phyloP scores from a whole-genome alignment of 37 sponge, comb jelly and placozoan species.

The Crambe crambe region DNA sequence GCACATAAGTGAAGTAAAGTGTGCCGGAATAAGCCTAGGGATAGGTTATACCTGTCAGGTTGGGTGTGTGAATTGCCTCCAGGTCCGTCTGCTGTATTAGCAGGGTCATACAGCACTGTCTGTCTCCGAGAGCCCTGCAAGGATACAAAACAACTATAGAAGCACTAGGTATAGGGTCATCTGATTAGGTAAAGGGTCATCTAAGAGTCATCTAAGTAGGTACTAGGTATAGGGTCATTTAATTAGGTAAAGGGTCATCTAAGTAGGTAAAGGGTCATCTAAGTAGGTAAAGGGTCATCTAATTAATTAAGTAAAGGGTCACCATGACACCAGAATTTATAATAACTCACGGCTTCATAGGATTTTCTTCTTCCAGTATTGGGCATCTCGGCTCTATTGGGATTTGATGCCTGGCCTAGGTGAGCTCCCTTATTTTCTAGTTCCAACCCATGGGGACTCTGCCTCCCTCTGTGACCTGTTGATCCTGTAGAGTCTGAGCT shows the following conservation, averaged over 20 bases:
- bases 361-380: constrained; percentile 49
- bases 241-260: background rate
- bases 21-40: background rate
- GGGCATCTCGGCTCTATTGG: constrained; percentile 74
- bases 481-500: constrained; percentile 50
- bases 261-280: background rate
- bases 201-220: background rate
- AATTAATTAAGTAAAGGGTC: background rate
- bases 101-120: constrained; percentile 55
- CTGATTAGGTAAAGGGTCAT: too few species aligned
- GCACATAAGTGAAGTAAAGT: background rate
- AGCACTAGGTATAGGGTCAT: too few species aligned
- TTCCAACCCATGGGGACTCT: constrained; percentile 7
- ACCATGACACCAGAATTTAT: background rate
- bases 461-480: background rate
- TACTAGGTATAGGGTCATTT: too few species aligned
- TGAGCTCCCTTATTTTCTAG: background rate
- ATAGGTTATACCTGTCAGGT: constrained; percentile 43
- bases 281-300: background rate
- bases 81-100: constrained; percentile 14
- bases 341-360: constrained; percentile 49
- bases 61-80: constrained; percentile 34
- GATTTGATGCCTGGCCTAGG: constrained; percentile 52
- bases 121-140: constrained; percentile 36
- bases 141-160: background rate